phyloP scores from a whole-genome alignment of 2,113 vertebrate genomes.

The Hyperopisus bebe region DNA sequence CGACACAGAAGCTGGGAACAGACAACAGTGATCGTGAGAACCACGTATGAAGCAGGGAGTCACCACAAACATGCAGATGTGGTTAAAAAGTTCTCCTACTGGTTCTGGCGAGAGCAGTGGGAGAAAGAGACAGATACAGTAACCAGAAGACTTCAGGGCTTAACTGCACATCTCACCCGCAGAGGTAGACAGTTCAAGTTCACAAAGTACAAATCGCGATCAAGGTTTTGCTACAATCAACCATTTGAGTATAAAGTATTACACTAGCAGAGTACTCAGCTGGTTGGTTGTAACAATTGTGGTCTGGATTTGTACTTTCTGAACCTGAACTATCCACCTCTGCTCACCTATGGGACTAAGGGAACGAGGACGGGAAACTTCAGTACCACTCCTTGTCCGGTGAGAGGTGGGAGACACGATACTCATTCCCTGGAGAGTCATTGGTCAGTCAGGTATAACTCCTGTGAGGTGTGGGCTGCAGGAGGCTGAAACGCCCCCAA shows the following conservation, averaged over 20 bases:
- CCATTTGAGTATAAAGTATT: background rate
- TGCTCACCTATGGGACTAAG: background rate
- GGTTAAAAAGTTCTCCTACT: background rate
- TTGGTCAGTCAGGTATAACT: background rate
- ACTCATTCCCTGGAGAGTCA: too few relatives aligned
- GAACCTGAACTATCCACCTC: background rate
- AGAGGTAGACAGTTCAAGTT: background rate
- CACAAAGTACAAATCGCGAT: background rate
- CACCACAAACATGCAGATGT: background rate
- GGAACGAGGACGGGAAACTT: background rate
- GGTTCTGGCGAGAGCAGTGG: background rate
- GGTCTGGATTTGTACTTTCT: background rate
- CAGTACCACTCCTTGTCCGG: background rate
- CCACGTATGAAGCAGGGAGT: background rate
- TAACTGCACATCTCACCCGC: background rate
- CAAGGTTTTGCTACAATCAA: background rate
- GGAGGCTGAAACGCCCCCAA: background rate
- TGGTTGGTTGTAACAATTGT: background rate
- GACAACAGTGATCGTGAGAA: background rate
- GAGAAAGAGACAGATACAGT: background rate
- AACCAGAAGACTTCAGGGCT: background rate
- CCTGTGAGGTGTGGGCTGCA: background rate
- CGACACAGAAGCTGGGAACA: constrained; percentile 33
- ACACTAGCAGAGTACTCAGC: background rate
- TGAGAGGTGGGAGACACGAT: background rate